Evolutionary conservation across 2,888 invertebrate species (phyloP).

Genomic region (Cyclophora albipunctata): DNA sequence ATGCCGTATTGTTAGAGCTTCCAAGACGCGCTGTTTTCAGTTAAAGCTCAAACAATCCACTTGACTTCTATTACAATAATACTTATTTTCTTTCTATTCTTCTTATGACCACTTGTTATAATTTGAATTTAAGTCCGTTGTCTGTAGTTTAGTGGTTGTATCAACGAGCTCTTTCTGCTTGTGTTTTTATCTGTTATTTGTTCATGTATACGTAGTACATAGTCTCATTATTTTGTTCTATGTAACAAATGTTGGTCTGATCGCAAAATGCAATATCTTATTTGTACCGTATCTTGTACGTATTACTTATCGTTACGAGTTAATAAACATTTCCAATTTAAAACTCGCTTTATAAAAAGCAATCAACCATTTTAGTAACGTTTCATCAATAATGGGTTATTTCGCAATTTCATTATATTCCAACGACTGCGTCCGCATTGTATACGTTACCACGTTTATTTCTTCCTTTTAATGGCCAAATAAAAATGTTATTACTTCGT

Average conservation of each 20-base stretch:
- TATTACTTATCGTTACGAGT: background rate
- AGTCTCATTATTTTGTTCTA: too few species aligned
- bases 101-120: conserved; percentile 1
- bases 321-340: too few species aligned
- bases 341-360: background rate
- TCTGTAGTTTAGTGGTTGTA: too few species aligned
- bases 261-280: too few species aligned
- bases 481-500: conserved; percentile 53
- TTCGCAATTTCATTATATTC: conserved; percentile 29
- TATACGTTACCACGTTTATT: conserved; percentile 30
- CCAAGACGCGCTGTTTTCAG: conserved; percentile 45
- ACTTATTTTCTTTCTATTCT: conserved; percentile 4
- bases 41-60: conserved; percentile 37
- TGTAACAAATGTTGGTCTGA: too few species aligned
- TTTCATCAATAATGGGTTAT: conserved; percentile 21
- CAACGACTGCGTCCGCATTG: conserved; percentile 21
- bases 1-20: conserved; percentile 55
- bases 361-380: conserved; percentile 13
- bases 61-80: conserved; percentile 12
- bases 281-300: background rate
- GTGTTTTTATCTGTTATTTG: too few species aligned
- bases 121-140: too few species aligned
- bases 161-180: too few species aligned
- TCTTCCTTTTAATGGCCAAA: conserved; percentile 38
- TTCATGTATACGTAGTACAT: too few species aligned